phyloP scores from a whole-genome alignment of 2,113 vertebrate species.

The Chroicocephalus ridibundus region DNA sequence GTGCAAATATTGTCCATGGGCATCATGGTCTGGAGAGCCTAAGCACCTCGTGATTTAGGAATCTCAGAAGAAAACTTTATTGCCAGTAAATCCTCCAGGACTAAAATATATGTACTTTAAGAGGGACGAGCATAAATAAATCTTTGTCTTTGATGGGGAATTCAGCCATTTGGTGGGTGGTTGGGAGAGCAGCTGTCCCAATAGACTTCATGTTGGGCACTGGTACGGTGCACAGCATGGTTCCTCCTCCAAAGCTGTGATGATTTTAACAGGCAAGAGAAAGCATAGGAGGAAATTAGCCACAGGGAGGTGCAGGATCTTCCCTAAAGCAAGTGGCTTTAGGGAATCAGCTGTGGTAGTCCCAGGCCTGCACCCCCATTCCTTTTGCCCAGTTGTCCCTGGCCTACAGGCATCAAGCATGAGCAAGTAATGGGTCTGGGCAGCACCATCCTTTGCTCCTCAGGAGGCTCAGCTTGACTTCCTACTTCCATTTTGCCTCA shows the following conservation, averaged over 20 bases:
- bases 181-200: not conserved
- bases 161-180: not conserved
- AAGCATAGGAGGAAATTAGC: not conserved
- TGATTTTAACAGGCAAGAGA: not conserved
- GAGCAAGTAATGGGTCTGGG: not conserved
- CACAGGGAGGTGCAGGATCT: not conserved
- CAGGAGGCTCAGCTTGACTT: not conserved
- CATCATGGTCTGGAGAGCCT: constrained; percentile 13
- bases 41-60: constrained; percentile 43
- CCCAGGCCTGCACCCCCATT: not conserved
- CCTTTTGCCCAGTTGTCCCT: not conserved
- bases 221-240: not conserved
- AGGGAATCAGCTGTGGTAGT: not conserved
- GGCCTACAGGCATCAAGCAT: not conserved
- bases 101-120: constrained; percentile 19
- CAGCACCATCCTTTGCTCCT: not conserved
- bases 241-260: not conserved
- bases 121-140: constrained; percentile 13
- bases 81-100: constrained; percentile 32
- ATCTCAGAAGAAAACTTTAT: constrained; percentile 51
- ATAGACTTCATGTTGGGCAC: not conserved
- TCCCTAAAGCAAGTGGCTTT: not conserved
- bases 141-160: constrained; percentile 24
- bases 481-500: not conserved
- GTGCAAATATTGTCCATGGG: constrained; percentile 46